Evolutionary conservation across 2,888 invertebrate species (phyloP), one percentile per base, ranked within the genome.

Genomic region (Xestobium rufovillosum): DNA sequence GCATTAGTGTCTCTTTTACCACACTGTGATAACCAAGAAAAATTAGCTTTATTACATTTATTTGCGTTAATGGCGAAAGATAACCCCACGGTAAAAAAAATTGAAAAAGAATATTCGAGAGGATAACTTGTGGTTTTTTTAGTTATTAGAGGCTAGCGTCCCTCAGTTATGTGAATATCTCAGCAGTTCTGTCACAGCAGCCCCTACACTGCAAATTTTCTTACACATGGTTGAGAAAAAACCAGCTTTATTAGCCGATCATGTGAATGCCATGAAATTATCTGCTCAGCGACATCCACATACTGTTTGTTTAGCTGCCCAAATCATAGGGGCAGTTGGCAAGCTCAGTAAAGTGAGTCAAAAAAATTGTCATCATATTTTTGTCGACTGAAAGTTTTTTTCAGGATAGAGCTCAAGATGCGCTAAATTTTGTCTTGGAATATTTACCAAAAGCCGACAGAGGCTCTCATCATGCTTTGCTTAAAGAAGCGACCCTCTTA

Each of bases 11-110:
- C 80, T 0, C 71, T 91, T 9, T 66, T 92, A 34, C 82, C 84
- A 1, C 81, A 80, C 51, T 89, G 90, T 57, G 91, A 91, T 57
- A 79, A 80, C 41, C 79, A 85, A 46, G 94, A 94, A 65, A 83
- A 86, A 61, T 73, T 85, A 52, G 86, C 89, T 1, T 69, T 95
- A 14, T 75, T 95, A 32, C 79, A 84, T 48, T 70, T 94, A 30
- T 85, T 90, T 57, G 78, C 83, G 37, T 73, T 85, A 49, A 84
- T 94, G 41, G 89, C 89, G 1, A 81, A 80, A 51, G 75, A 83
- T 47, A 80, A 85, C 50, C 83, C 89, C 1, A 75, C 77, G 43
- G 86, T 82, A 66, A 63, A 19, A 19, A 19, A 19, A 19, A n/a
- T 19, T 19, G n/a, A 19, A 19, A 8, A n/a, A 19, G 6, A 19